phyloP scores from a whole-genome alignment of 1,140 invertebrate species.

The Heliothis subflexa region DNA sequence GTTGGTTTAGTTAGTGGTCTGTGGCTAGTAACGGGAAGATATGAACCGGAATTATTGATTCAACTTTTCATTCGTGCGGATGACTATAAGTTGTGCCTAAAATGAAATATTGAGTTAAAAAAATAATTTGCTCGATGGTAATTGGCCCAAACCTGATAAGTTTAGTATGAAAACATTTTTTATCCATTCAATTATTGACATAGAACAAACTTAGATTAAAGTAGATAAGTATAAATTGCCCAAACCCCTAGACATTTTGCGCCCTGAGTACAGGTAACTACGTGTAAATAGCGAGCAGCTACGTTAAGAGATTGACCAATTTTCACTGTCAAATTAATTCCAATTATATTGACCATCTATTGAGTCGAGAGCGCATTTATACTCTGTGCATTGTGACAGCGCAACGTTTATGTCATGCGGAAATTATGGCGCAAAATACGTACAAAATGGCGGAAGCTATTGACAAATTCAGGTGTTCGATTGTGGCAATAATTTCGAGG shows the following conservation, averaged over 20 bases:
- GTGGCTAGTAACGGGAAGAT: not conserved
- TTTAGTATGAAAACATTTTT: not conserved
- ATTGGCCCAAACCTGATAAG: not conserved
- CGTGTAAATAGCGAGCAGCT: conserved; percentile 42
- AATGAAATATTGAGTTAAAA: not conserved
- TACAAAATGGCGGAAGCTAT: conserved; percentile 21
- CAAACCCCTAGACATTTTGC: conserved; percentile 32
- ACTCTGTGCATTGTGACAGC: conserved; percentile 40
- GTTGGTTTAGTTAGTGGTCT: not conserved
- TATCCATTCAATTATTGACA: not conserved
- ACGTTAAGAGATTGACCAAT: conserved; percentile 53
- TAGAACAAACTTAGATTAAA: not conserved
- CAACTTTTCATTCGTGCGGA: not conserved
- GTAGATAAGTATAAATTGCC: not conserved
- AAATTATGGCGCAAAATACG: conserved; percentile 10
- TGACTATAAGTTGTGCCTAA: not conserved
- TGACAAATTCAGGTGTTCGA: conserved; percentile 23
- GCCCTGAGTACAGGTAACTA: conserved; percentile 40
- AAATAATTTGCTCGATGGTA: too few relatives aligned
- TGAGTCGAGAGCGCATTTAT: conserved; percentile 22
- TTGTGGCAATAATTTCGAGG: conserved; percentile 7
- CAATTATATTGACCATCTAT: conserved; percentile 39
- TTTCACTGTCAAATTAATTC: conserved; percentile 54
- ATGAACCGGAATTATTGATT: not conserved
- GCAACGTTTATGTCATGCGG: conserved; percentile 8